A percentile compares a stretch with the other conserved stretches of the same genome.
Conservation (phyloP, 2,888 invertebrate genomes). For the Himalopsyche kuldschensis region DNA sequence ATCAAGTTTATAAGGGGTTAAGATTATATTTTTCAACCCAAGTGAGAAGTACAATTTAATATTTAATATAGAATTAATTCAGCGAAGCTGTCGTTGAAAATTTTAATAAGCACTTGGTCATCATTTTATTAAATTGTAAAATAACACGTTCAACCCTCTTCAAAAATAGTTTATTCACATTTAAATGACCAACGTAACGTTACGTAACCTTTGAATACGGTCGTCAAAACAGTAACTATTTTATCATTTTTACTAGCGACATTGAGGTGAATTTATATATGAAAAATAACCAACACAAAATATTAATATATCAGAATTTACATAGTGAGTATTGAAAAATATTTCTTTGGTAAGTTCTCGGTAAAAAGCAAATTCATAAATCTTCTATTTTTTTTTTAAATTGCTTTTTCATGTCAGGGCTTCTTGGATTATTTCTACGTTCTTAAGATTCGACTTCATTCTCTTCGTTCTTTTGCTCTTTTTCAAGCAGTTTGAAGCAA, state of each 20-base stretch:
- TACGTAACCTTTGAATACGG: background rate
- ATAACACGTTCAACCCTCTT: background rate
- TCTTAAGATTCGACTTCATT: no score
- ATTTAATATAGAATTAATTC: no score
- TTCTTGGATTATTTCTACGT: no score
- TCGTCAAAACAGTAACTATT: background rate
- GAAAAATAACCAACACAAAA: background rate
- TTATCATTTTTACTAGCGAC: background rate
- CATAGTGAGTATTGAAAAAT: background rate
- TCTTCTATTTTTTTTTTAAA: background rate
- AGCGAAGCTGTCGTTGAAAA: background rate
- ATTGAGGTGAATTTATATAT: background rate
- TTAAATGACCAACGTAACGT: background rate
- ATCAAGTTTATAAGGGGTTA: no score
- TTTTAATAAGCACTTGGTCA: background rate
- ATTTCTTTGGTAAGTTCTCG: background rate
- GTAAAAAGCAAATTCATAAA: background rate
- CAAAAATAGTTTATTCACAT: background rate
- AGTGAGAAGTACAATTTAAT: no score
- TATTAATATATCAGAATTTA: background rate
- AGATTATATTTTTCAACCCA: no score
- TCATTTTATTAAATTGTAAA: background rate
- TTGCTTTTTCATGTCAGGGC: background rate
- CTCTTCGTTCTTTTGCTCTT: no score
- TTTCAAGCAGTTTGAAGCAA: no score